Evolutionary conservation across 2,888 invertebrate species (phyloP), one percentile per base, ranked within the genome.

Genomic region (Gortyna flavago): DNA sequence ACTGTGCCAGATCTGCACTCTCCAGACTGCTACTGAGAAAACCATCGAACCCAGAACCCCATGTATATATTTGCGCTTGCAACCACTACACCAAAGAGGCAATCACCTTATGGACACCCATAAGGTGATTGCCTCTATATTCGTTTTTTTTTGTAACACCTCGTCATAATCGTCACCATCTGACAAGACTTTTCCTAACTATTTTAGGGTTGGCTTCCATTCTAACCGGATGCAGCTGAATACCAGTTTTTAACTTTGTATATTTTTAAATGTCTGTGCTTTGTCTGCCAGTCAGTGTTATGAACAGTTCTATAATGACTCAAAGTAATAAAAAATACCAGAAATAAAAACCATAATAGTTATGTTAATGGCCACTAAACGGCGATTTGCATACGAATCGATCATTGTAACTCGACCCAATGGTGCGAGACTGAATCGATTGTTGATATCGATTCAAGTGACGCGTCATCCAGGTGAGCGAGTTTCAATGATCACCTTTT

Each of bases 371-470:
- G n/a, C 51, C 59, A 70, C 68, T 86, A 84, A 87, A 88, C 72
- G 80, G 66, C 79, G 66, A 84, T 92, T 92, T 85, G 88, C 93
- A 93, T 93, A 89, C 87, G 88, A 92, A 93, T 92, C 88, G 90
- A 91, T 88, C 80, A 86, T 88, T 87, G 83, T 75, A 77, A 80
- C 68, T 86, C 69, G 79, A 74, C 71, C 88, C 87, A 84, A 77
- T 77, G 88, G 84, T 75, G 89, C 91, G 91, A 77, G 86, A 88
- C 87, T 7, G 35, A 72, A 90, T 91, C 90, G 88, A 92, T 92
- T 90, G 91, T 91, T 85, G 57, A 85, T 80, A 88, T 88, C 90
- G 88, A 90, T 89, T 85, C 84, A 85, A 67, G 25, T 71, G 75
- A 59, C 81, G 54, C 73, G 72, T 85, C 84, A 84, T 79, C 70